Evolutionary conservation across 92 coral and sea anemone species (phyloP).

Genomic region (Phenganax marumi): DNA sequence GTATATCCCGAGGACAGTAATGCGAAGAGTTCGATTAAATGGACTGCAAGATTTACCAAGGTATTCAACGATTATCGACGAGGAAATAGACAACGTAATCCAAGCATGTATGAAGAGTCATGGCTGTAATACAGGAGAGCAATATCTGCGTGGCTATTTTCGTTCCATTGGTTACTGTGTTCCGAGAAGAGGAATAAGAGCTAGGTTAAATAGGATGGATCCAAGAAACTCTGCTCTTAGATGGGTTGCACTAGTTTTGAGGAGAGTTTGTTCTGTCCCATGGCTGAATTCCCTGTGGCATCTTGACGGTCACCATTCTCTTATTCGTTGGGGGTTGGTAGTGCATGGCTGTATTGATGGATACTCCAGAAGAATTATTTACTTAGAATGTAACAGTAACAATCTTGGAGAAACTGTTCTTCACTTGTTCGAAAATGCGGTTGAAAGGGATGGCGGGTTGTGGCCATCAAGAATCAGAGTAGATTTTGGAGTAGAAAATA

Average conservation of each 20-base stretch:
- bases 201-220: constrained; percentile 52
- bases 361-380: constrained; percentile 49
- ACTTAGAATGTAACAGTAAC: constrained; percentile 10
- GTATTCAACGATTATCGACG: constrained; percentile 60
- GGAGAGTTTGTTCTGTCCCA: constrained; percentile 56
- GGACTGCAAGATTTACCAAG: constrained; percentile 48
- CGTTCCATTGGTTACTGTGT: constrained; percentile 46
- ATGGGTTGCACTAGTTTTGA: constrained; percentile 50
- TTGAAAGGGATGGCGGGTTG: constrained; percentile 35
- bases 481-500: constrained; percentile 32
- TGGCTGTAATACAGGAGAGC: constrained; percentile 53
- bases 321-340: constrained; percentile 59
- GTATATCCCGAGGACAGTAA: constrained; percentile 57
- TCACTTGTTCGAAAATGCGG: constrained; percentile 15
- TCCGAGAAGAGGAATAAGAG: constrained; percentile 49
- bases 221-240: constrained; percentile 56
- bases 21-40: constrained; percentile 53
- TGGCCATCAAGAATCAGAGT: constrained; percentile 42
- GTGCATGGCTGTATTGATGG: constrained; percentile 60
- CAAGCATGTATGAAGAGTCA: constrained; percentile 53
- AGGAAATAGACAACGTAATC: constrained; percentile 50
- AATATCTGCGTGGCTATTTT: neutral
- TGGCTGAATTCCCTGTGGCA: constrained; percentile 65
- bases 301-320: constrained; percentile 62
- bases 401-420: constrained; percentile 31